Conservation (phyloP, 2,113 vertebrate genomes). For the Lota lota region DNA sequence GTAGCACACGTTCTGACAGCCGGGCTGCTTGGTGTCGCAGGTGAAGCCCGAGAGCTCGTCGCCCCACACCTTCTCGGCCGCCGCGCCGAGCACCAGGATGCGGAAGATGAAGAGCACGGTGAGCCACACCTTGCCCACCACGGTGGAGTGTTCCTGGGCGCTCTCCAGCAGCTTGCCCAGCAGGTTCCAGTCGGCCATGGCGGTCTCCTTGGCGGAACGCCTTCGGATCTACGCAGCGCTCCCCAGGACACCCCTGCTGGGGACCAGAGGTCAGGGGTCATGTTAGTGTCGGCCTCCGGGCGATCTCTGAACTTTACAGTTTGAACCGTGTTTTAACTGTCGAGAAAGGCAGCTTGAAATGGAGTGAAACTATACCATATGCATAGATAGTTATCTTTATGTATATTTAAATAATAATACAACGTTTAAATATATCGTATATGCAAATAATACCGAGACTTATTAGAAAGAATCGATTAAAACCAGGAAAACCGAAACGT, state of each 20-base stretch:
- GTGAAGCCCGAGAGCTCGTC: constrained; percentile 84
- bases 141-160: constrained; percentile 85
- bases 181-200: constrained; percentile 85
- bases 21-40: constrained; percentile 86
- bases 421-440: no score
- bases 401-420: no score
- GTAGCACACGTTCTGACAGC: constrained; percentile 88
- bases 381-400: no score
- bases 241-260: constrained; percentile 34
- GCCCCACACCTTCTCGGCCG: constrained; percentile 85
- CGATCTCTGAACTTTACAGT: no score
- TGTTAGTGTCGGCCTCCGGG: no score
- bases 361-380: no score
- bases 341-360: no score
- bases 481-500: no score
- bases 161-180: constrained; percentile 85
- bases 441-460: no score
- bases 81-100: constrained; percentile 83
- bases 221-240: constrained; percentile 34
- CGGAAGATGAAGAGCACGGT: constrained; percentile 85
- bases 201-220: constrained; percentile 16
- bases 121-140: constrained; percentile 87
- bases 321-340: no score
- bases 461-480: no score
- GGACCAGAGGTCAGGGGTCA: no score